Conservation (phyloP, 2,888 invertebrate species). For the Drosophila infuscata region DNA sequence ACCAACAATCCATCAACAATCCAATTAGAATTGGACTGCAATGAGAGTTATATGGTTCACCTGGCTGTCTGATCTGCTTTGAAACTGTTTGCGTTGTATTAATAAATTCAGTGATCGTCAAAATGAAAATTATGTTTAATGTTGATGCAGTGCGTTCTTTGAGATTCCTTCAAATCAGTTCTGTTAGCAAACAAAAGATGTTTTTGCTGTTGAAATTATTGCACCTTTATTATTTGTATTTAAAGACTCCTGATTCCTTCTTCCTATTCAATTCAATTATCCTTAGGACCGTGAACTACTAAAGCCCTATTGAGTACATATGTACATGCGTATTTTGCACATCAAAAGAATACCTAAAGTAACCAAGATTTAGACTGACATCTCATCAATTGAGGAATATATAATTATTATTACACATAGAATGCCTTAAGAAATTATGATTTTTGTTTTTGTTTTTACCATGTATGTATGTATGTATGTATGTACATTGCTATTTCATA, state of each 20-base stretch:
- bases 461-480: conserved; percentile 35
- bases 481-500: conserved; percentile 56
- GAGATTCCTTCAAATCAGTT: conserved; percentile 67
- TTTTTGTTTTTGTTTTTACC: conserved; percentile 21
- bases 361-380: conserved; percentile 44
- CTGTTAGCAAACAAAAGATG: conserved; percentile 50
- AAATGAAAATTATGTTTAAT: conserved; percentile 29
- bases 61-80: conserved; percentile 4
- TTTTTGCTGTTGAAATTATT: conserved; percentile 61
- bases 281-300: conserved; percentile 37
- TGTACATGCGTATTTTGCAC: conserved; percentile 43
- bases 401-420: conserved; percentile 45
- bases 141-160: conserved; percentile 51
- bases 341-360: conserved; percentile 43
- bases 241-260: conserved; percentile 29
- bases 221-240: conserved; percentile 54
- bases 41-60: conserved; percentile 14
- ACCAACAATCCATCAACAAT: conserved; percentile 2
- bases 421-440: conserved; percentile 38
- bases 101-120: conserved; percentile 24
- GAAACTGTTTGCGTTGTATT: conserved; percentile 1
- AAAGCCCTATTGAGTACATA: conserved; percentile 45
- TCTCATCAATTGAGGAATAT: conserved; percentile 47
- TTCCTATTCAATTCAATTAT: conserved; percentile 19
- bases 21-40: neutral